Conservation (phyloP, 2,797 vertebrate species). For the Chaetophractus vellerosus region DNA sequence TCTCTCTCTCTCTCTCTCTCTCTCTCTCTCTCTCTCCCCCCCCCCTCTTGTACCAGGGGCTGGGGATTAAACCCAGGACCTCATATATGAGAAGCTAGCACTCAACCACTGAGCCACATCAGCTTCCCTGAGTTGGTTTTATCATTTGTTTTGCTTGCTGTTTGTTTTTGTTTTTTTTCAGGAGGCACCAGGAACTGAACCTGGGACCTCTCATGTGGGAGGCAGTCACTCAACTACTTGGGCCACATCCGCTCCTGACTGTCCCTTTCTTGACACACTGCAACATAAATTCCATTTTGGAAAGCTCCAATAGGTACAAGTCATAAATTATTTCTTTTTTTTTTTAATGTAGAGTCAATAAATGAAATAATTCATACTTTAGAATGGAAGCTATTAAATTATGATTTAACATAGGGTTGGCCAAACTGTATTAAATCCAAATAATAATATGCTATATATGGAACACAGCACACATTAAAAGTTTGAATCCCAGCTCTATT, state of each 20-base stretch:
- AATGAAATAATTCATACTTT: slow-evolving; percentile 31
- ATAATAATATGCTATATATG: background rate
- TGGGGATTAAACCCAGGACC: too few species aligned
- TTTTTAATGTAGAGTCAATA: slow-evolving; percentile 38
- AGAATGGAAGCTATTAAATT: slow-evolving; percentile 34
- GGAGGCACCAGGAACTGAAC: too few species aligned
- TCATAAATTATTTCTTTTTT: background rate
- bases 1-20: background rate
- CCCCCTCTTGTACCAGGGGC: too few species aligned
- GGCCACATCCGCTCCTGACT: background rate
- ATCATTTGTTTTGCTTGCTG: too few species aligned
- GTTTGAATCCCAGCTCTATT: background rate
- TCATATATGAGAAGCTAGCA: too few species aligned
- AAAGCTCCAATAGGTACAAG: slow-evolving; percentile 44
- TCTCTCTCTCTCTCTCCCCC: background rate
- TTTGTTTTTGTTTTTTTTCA: too few species aligned
- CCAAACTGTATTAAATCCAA: slow-evolving; percentile 26
- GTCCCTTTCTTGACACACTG: background rate
- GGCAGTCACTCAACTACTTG: too few species aligned
- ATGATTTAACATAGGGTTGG: background rate
- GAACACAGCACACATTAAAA: background rate
- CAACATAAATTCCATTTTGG: background rate
- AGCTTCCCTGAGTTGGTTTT: too few species aligned
- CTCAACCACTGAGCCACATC: too few species aligned
- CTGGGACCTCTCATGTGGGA: too few species aligned